Percentiles rank a stretch among this genome's conserved stretches.
These are phyloP conservation scores for Steinernema hermaphroditum DNA, from an alignment of 2,888 invertebrate species.

Conservation along the genomic window DNA sequence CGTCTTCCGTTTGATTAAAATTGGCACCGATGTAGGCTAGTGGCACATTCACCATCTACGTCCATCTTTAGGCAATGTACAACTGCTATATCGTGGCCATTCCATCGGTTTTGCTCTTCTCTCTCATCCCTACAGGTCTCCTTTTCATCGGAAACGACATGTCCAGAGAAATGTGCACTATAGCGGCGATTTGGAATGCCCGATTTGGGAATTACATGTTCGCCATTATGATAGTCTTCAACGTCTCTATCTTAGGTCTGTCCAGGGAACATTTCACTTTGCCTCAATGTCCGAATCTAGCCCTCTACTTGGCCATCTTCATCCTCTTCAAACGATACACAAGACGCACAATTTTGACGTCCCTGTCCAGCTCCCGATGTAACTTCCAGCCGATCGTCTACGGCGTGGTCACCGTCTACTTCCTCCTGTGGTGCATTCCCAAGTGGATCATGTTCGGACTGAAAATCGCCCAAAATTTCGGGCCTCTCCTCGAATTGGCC, in stretches of 20 bases:
- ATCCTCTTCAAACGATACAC: constrained; percentile 17
- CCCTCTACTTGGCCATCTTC: constrained; percentile 8
- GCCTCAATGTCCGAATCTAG: too few species aligned
- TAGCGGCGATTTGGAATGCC: not conserved
- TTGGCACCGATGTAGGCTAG: not conserved
- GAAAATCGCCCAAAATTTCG: not conserved
- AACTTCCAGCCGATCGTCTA: constrained; percentile 13
- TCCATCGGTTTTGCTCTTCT: not conserved
- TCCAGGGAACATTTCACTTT: too few species aligned
- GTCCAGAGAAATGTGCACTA: not conserved
- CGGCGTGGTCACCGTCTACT: constrained; percentile 15
- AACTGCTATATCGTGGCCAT: not conserved
- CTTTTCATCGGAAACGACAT: constrained; percentile 14
- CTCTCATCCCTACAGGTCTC: not conserved
- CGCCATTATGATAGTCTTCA: too few species aligned
- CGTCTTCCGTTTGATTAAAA: not conserved
- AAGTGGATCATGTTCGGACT: constrained; percentile 23
- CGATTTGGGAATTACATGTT: too few species aligned
- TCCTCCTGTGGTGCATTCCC: constrained; percentile 3
- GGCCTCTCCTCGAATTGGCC: not conserved
- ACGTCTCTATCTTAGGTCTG: too few species aligned
- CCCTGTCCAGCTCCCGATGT: not conserved
- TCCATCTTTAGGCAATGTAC: not conserved
- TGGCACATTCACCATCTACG: not conserved
- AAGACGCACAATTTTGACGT: not conserved